A percentile compares a stretch with the other conserved stretches of the same genome.
phyloP scores from a whole-genome alignment of 2,113 vertebrate genomes.

The Apteryx owenii region DNA sequence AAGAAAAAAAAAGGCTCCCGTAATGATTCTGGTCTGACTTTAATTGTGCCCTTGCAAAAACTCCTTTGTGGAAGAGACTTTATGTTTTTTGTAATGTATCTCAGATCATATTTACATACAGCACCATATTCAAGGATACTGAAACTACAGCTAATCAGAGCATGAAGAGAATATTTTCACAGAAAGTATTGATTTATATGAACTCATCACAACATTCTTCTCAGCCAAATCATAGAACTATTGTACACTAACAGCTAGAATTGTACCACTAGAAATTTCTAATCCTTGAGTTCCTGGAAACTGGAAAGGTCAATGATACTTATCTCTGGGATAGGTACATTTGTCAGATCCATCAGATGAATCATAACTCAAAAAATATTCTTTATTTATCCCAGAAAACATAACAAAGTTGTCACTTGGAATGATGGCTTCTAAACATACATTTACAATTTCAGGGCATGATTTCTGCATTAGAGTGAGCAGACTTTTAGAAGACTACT shows the following conservation, averaged over 20 bases:
- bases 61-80: neutral
- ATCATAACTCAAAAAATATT: neutral
- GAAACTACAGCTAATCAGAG: neutral
- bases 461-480: neutral
- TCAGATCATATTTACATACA: neutral
- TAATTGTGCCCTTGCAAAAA: neutral
- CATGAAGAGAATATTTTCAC: neutral
- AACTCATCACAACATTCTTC: neutral
- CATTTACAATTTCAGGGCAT: neutral
- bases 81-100: neutral
- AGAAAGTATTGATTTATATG: neutral
- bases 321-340: neutral
- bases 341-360: neutral
- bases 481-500: neutral
- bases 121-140: neutral
- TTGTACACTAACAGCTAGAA: neutral
- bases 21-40: neutral
- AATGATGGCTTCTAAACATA: neutral
- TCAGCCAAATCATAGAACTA: neutral
- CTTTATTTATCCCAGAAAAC: neutral
- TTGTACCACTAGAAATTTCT: neutral
- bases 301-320: neutral
- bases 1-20: neutral
- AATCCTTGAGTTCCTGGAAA: neutral
- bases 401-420: neutral